phyloP scores from a whole-genome alignment of 1,140 invertebrate genomes.

The Tetramorium alpestre region DNA sequence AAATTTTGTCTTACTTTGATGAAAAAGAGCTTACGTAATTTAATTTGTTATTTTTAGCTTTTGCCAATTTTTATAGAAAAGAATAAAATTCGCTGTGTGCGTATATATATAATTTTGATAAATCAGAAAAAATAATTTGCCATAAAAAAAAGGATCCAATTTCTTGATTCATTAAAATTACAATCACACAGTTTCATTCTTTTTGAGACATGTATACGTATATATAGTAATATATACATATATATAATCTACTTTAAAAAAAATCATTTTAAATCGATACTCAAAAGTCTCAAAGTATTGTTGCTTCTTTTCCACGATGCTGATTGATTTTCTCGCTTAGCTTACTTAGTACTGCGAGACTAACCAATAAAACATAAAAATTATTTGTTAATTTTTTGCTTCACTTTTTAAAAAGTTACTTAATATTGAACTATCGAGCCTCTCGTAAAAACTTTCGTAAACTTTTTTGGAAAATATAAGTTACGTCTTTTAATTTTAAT shows the following conservation, averaged over 20 bases:
- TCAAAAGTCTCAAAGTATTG: too few relatives aligned
- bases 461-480: background rate
- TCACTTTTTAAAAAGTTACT: too few relatives aligned
- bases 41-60: background rate
- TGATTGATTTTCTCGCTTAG: too few relatives aligned
- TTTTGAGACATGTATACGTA: background rate
- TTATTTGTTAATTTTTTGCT: too few relatives aligned
- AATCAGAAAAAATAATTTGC: background rate
- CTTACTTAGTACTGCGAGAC: too few relatives aligned
- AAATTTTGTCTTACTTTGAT: background rate
- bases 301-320: too few relatives aligned
- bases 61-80: background rate
- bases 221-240: background rate
- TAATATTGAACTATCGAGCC: too few relatives aligned
- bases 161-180: background rate
- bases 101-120: background rate
- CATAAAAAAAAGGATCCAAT: background rate
- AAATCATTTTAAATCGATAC: too few relatives aligned
- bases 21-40: background rate
- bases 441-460: background rate
- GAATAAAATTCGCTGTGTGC: background rate
- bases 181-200: background rate
- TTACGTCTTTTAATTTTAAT: conserved; percentile 1
- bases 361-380: too few relatives aligned
- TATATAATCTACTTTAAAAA: too few relatives aligned